phyloP scores from a whole-genome alignment of 2,113 vertebrate genomes.

The Pheucticus melanocephalus region DNA sequence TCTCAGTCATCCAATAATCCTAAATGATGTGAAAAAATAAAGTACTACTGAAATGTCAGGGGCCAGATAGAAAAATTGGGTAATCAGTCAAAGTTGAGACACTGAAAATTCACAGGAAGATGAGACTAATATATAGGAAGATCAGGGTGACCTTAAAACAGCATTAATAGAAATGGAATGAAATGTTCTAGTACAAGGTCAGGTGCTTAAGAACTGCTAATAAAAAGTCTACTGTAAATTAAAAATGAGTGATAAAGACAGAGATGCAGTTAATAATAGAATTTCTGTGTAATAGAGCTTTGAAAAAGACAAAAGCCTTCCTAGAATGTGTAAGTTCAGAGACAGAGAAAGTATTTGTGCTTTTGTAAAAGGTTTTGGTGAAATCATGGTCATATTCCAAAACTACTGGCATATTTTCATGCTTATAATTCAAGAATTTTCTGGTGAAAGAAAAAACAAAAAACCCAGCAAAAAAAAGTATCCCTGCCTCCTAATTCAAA shows the following conservation, averaged over 20 bases:
- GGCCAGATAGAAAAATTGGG: background rate
- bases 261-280: conserved; percentile 20
- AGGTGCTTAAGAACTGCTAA: conserved; percentile 9
- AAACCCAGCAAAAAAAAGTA: background rate
- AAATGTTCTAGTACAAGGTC: conserved; percentile 33
- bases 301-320: conserved; percentile 1
- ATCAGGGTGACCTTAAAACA: conserved; percentile 25
- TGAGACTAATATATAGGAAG: background rate
- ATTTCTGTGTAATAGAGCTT: background rate
- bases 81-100: background rate
- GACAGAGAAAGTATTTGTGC: background rate
- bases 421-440: background rate
- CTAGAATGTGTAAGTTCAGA: background rate
- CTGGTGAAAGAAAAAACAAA: background rate
- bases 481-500: background rate
- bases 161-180: conserved; percentile 25
- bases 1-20: background rate
- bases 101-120: background rate
- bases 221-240: conserved; percentile 25
- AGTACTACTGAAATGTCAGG: background rate
- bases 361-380: background rate
- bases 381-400: background rate
- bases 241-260: conserved; percentile 16
- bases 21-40: background rate
- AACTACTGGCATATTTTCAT: background rate